Evolutionary conservation across 2,113 vertebrate genomes (phyloP), one percentile per base, ranked within the genome.

Genomic region (Peromyscus polionotus): DNA sequence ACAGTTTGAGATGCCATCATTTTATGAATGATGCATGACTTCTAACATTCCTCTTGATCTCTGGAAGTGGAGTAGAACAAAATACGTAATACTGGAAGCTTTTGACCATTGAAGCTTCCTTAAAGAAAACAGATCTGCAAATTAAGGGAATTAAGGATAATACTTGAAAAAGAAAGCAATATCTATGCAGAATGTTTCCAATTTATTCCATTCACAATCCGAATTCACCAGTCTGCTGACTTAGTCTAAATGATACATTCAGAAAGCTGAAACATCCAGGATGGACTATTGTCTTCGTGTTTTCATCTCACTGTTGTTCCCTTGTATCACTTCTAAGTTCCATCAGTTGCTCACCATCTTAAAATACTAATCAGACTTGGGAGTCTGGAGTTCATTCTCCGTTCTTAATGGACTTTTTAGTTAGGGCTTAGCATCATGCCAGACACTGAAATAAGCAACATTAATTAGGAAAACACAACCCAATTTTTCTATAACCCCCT

Each of bases 111-210:
- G 20, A 95, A 48, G 7, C 45, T 88, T 84, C 17, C 59, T 81
- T 96, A n/a, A 95, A 95, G 45, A 90, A 94, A 93, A 57, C 17
- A 94, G 45, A 73, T 42, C 57, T 90, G 5, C 4, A 85, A 59
- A 14, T 36, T 91, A 72, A 85, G 19, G 54, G 75, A 88, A 48
- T 85, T 11, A 89, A 91, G 31, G n/a, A 36, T 90, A 87, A 57
- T 22, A 1, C 16, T 89, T 88, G 26, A 88, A 92, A 90, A 10
- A 96, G 48, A 90, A 92, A 95, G 57, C 4, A 87, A 1, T 94
- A 63, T 91, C 42, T 39, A 9, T 70, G 54, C 73, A 22, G 48
- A 91, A 57, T 92, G 39, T 2, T 91, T 76, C 14, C 76, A 75
- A 54, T 22, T 93, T 89, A 88, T 45, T 80, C 17, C 51, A 88